A percentile compares a stretch with the other conserved stretches of the same genome.
phyloP scores from a whole-genome alignment of 2,888 invertebrate species.

The Melanargia galathea region DNA sequence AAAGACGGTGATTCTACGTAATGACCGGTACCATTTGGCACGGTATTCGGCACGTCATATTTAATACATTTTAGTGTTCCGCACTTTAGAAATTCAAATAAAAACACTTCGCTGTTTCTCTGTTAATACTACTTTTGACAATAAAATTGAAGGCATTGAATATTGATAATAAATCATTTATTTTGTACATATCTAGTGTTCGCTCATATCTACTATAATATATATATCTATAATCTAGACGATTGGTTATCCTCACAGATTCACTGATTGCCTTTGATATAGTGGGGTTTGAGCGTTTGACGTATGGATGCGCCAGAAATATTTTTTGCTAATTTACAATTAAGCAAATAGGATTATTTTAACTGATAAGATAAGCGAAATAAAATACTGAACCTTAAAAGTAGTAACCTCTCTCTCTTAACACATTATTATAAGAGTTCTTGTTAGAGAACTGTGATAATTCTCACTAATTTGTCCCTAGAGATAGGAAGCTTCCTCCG shows the following conservation, averaged over 20 bases:
- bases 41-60: conserved; percentile 17
- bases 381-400: conserved; percentile 6
- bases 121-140: too few species aligned
- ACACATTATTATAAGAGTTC: neutral
- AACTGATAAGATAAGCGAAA: too few species aligned
- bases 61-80: conserved; percentile 22
- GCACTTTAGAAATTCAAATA: neutral
- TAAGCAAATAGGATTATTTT: too few species aligned
- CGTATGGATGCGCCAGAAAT: too few species aligned
- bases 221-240: too few species aligned
- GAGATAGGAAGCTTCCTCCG: conserved; percentile 25
- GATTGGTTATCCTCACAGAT: too few species aligned
- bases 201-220: too few species aligned
- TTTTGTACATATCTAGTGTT: too few species aligned
- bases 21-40: conserved; percentile 27
- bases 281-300: too few species aligned
- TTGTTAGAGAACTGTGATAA: conserved; percentile 17
- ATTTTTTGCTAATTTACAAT: neutral
- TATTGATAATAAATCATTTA: too few species aligned
- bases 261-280: too few species aligned
- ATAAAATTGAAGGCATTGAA: too few species aligned
- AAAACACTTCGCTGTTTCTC: neutral
- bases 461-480: conserved; percentile 32
- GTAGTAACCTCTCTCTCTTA: neutral
- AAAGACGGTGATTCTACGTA: conserved; percentile 25